Evolutionary conservation across 2,797 vertebrate genomes (phyloP), one percentile per base, ranked within the genome.

Genomic region (Huso huso): DNA sequence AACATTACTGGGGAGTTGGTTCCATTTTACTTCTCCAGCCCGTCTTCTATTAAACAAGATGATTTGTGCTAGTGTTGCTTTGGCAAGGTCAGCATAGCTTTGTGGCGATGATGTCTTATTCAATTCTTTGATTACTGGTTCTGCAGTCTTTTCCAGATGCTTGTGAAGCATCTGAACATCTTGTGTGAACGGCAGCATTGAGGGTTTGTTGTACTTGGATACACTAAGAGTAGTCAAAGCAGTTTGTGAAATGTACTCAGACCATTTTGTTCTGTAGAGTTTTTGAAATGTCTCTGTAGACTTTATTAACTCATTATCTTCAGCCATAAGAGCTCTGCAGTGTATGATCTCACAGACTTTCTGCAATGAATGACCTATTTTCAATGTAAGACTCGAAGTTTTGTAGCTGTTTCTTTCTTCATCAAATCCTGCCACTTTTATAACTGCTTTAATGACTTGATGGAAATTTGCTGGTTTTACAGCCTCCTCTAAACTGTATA

Each of bases 381-480:
- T 12, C 1, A 1, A 0, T 0, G 49, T 72, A 3, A 60, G 0
- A 48, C 1, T 51, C 1, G 70, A 71, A n/a, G 66, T 76, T 3
- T 8, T 13, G 0, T 0, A 65, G n/a, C 18, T 48, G 4, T 76
- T 71, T 0, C 0, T 65, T 48, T 69, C 69, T 15, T 66, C 66
- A 9, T 65, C 61, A 55, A 51, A 69, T 6, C 64, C 61, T 0
- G 49, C 0, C 0, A 79, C 6, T 13, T 72, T 73, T 51, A 3
- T 64, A 1, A 75, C 69, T 6, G 72, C 69, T 55, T 74, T 72
- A 1, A 68, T 51, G 0, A 82, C 2, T 2, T 48, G 51, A 60
- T 57, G 51, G 51, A 80, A 75, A 74, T 78, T 79, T 0, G 69
- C n/a, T 0, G 74, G 73, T 52, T 74, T 83, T 9, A 71, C 1